Percentiles rank a stretch among this genome's conserved stretches.
These are phyloP conservation scores for Idaea biselata DNA, from an alignment of 2,888 invertebrate species.

Conservation along the genomic window DNA sequence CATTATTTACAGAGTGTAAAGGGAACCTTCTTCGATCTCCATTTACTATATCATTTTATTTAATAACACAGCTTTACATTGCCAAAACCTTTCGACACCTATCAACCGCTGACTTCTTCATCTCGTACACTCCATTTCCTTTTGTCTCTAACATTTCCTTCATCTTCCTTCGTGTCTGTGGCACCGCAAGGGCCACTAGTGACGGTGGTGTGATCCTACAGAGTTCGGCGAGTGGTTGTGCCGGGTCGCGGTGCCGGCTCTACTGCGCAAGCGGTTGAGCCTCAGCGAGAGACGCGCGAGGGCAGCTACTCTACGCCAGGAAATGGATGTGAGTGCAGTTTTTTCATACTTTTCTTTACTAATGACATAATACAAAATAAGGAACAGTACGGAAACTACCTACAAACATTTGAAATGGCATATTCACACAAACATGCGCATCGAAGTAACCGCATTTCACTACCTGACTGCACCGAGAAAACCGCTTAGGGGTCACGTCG, in stretches of 20 bases:
- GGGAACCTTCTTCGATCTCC: no score
- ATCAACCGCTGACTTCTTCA: not conserved
- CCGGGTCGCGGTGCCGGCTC: slow-evolving; percentile 64
- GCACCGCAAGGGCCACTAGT: slow-evolving; percentile 32
- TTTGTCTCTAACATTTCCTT: not conserved
- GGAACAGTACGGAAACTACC: no score
- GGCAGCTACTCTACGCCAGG: slow-evolving; percentile 52
- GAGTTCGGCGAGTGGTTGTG: slow-evolving; percentile 77
- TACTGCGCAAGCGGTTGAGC: slow-evolving; percentile 51
- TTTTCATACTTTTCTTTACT: slow-evolving; percentile 2
- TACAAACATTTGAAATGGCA: no score
- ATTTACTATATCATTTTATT: not conserved
- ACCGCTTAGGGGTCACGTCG: no score
- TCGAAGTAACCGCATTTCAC: no score
- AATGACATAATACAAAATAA: not conserved
- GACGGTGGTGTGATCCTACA: slow-evolving; percentile 46
- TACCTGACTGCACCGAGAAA: no score
- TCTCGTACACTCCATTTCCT: not conserved
- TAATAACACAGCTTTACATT: not conserved
- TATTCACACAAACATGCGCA: no score
- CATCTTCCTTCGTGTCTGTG: slow-evolving; percentile 11
- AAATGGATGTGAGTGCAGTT: slow-evolving; percentile 65
- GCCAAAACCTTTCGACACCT: not conserved
- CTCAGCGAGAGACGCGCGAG: slow-evolving; percentile 60
- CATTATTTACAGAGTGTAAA: no score